phyloP scores from a whole-genome alignment of 2,888 invertebrate genomes.

The Drosophila neoperkinsi region DNA sequence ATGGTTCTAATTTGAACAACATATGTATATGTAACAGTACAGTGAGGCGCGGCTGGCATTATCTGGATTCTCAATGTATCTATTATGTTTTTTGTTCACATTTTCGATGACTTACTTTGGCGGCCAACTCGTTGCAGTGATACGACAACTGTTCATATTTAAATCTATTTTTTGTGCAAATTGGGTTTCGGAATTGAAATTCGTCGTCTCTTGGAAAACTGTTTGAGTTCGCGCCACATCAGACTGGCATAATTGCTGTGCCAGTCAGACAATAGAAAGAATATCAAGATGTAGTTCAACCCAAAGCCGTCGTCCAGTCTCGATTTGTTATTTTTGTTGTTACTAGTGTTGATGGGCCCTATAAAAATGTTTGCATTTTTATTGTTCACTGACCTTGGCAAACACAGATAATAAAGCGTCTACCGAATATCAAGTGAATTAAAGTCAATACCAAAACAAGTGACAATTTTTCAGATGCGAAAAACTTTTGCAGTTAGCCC shows the following conservation, averaged over 20 bases:
- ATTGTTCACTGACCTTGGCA: conserved; percentile 72
- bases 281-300: conserved; percentile 26
- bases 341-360: conserved; percentile 32
- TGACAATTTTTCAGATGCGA: conserved; percentile 58
- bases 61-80: background rate
- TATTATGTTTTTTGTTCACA: background rate
- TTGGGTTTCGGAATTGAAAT: conserved; percentile 2
- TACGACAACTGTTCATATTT: background rate
- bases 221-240: conserved; percentile 61
- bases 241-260: conserved; percentile 67
- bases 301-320: conserved; percentile 30
- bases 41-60: background rate
- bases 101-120: background rate
- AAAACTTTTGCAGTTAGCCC: conserved; percentile 30
- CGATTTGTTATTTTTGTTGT: conserved; percentile 8
- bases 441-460: conserved; percentile 36
- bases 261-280: conserved; percentile 50
- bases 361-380: conserved; percentile 42
- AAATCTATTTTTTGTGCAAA: conserved; percentile 2
- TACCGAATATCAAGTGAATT: conserved; percentile 52
- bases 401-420: conserved; percentile 34
- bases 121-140: background rate
- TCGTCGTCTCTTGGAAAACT: conserved; percentile 24
- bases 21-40: background rate
- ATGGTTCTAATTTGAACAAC: background rate